Conservation (phyloP, 1,140 invertebrate species). For the Penaeus chinensis region DNA sequence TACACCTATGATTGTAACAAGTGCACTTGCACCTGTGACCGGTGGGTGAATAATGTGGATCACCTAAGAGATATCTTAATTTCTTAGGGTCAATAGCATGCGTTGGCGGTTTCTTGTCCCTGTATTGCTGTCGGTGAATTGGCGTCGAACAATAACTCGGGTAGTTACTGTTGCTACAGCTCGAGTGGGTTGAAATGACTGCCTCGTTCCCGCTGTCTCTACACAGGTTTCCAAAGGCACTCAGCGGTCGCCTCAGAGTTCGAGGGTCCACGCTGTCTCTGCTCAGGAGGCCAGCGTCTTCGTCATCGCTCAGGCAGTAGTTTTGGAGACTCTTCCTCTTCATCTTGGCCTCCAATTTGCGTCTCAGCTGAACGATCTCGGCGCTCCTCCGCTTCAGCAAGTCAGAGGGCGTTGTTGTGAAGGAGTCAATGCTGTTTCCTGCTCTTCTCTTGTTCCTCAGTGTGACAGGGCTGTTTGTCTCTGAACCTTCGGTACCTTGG, state of each 20-base stretch:
- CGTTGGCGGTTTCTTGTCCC: no score
- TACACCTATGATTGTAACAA: no score
- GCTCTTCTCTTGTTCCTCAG: conserved; percentile 1
- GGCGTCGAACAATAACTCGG: no score
- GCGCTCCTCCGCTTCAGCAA: conserved; percentile 30
- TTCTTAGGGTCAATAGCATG: no score
- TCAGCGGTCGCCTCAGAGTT: not conserved
- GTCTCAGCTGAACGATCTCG: conserved; percentile 29
- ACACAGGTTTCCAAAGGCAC: not conserved
- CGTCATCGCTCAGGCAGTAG: not conserved
- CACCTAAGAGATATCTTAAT: no score
- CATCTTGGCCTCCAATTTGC: conserved; percentile 22
- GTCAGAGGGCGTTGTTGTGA: not conserved
- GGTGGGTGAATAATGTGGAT: no score
- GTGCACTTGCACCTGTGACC: no score
- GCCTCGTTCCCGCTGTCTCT: not conserved
- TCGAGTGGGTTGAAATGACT: no score
- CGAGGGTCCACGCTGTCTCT: not conserved
- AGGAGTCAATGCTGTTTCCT: not conserved
- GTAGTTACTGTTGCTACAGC: no score
- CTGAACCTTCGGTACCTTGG: no score
- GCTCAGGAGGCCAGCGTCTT: not conserved
- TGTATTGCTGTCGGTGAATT: no score
- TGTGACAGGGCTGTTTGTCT: not conserved
- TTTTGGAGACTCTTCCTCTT: not conserved